Base-by-base conservation (phyloP, 2,113 vertebrate species). In the Myiozetetes cayanensis region DNA sequence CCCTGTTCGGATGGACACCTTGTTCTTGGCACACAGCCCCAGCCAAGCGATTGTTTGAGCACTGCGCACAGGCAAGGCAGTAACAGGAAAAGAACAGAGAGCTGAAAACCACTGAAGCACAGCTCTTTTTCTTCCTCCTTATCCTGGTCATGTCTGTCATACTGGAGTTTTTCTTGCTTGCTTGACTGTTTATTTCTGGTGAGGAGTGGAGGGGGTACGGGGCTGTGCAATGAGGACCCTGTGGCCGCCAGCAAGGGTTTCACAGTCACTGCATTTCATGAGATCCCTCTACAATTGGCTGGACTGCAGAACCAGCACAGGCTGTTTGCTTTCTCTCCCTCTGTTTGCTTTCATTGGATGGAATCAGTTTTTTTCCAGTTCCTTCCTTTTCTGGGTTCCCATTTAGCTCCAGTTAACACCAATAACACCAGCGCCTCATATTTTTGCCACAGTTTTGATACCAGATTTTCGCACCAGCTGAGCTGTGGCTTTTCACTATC, bases 201-300 rank as follows among this genome's bases (percentile, higher is more conserved):
- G 31, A 59, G 41, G 77, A 71, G 47, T 1, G 1, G 43, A 28
- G 23, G 4, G 20, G 4, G 7, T 4, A 24, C 6, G 8, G 25
- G 35, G 30, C 49, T 73, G 17, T 35, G 27, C 8, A 44, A 73
- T 11, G 31, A 43, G n/a, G 21, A 73, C 19, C 2, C 50, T 44
- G 15, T 21, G 27, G 75, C n/a, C 28, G 43, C 25, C 67, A 83
- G 37, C 30, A 37, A 90, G 65, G 2, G 17, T 43, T 84, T 81
- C 53, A 35, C 30, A 27, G 30, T 52, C 0, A 0, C 85, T 78
- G 72, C 3, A 6, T 61, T 90, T 88, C 55, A n/a, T 0, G 0
- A 52, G 49, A 50, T 43, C 20, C 47, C 28, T 91, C 59, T 61
- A 12, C 9, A 4, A 16, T 44, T 18, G 21, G 55, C 39, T 73